phyloP scores from a whole-genome alignment of 2,888 invertebrate genomes.

The Cheilosia impressa region DNA sequence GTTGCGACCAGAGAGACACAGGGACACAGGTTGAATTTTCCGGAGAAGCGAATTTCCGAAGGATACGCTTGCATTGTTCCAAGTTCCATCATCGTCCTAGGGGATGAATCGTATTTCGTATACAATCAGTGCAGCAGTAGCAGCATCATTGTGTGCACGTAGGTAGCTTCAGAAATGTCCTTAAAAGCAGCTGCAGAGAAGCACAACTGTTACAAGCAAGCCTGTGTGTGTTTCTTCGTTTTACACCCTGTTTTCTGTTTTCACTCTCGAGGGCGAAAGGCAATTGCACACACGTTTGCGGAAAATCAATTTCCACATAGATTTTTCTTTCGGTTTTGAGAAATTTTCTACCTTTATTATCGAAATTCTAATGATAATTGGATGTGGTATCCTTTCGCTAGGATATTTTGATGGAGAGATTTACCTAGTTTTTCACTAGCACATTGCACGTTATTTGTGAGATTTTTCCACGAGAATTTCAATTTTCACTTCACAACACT shows the following conservation, averaged over 20 bases:
- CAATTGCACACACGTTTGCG: constrained; percentile 65
- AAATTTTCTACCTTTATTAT: constrained; percentile 16
- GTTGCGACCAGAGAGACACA: constrained; percentile 35
- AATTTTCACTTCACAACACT: constrained; percentile 43
- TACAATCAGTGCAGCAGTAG: constrained; percentile 33
- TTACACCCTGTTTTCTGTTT: constrained; percentile 45
- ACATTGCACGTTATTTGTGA: constrained; percentile 32
- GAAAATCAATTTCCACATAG: constrained; percentile 72
- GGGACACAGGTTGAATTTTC: constrained; percentile 69
- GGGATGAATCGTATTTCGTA: constrained; percentile 48
- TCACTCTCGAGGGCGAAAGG: constrained; percentile 22
- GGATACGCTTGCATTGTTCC: constrained; percentile 55
- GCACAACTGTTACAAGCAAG: constrained; percentile 10
- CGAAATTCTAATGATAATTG: neutral
- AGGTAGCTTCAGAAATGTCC: constrained; percentile 14
- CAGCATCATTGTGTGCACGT: constrained; percentile 1
- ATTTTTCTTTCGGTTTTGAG: constrained; percentile 59
- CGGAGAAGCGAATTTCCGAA: constrained; percentile 62
- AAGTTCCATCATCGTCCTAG: constrained; percentile 11
- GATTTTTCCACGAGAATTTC: constrained; percentile 20
- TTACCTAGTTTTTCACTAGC: constrained; percentile 63
- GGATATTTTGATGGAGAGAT: constrained; percentile 5
- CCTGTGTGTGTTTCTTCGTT: constrained; percentile 5
- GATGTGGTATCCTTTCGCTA: neutral
- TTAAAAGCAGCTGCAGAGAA: constrained; percentile 37